Evolutionary conservation across 2,113 vertebrate genomes (phyloP).

Genomic region (Oncorhynchus keta): DNA sequence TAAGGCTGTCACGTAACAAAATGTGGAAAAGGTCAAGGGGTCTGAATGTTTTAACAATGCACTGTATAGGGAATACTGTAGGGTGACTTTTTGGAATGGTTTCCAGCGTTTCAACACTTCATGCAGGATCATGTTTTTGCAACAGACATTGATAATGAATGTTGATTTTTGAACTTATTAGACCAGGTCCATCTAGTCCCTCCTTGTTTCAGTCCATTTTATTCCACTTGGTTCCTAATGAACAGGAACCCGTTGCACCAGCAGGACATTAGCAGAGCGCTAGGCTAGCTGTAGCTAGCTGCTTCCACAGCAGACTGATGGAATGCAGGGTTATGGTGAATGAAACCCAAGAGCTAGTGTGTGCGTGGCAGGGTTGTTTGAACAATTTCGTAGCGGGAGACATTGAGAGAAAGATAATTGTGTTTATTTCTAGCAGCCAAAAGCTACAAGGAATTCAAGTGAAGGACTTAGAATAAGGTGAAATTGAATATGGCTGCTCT

Average conservation of each 20-base stretch:
- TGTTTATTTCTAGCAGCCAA: conserved; percentile 44
- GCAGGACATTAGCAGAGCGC: not conserved
- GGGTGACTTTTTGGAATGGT: not conserved
- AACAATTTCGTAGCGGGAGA: not conserved
- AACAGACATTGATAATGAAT: too few relatives aligned
- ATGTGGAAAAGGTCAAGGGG: too few relatives aligned
- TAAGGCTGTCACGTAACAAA: too few relatives aligned
- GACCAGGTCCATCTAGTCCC: too few relatives aligned
- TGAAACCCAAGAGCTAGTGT: conserved; percentile 37
- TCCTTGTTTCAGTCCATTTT: conserved; percentile 44
- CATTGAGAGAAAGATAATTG: not conserved
- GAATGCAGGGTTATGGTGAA: conserved; percentile 49
- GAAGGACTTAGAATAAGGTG: not conserved
- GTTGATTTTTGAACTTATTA: too few relatives aligned
- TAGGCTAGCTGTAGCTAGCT: conserved; percentile 7
- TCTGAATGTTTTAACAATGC: too few relatives aligned
- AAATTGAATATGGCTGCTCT: too few relatives aligned
- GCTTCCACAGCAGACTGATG: conserved; percentile 46
- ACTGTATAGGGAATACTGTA: too few relatives aligned
- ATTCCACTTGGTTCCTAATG: too few relatives aligned
- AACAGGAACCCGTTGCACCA: not conserved
- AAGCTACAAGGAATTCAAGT: conserved; percentile 14
- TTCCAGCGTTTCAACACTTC: conserved; percentile 57
- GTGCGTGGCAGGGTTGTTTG: conserved; percentile 10
- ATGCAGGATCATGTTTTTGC: conserved; percentile 9